These are phyloP conservation scores for Ateles fusciceps DNA, from an alignment of 2,797 vertebrate genomes.

Conservation along the genomic window DNA sequence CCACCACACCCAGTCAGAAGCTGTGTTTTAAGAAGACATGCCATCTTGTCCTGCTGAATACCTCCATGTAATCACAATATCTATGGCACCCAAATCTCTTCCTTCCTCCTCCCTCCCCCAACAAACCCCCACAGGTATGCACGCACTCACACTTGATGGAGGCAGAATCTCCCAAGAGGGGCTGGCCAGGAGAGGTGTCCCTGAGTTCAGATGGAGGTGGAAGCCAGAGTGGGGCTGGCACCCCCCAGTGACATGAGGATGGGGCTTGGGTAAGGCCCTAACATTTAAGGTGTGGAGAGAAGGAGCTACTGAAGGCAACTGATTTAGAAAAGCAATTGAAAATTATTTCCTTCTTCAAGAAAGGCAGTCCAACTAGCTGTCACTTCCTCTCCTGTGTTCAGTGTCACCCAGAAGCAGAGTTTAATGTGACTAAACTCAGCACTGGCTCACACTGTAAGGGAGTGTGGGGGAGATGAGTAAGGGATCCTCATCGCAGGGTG, in stretches of 20 bases:
- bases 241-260: not conserved
- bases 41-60: not conserved
- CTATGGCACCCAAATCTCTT: not conserved
- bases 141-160: rapidly evolving
- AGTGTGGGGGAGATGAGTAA: not conserved
- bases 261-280: not conserved
- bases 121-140: not conserved
- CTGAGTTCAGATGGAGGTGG: not conserved
- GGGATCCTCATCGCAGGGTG: not conserved
- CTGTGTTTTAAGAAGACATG: not conserved
- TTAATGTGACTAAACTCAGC: not conserved
- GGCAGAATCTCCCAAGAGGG: not conserved
- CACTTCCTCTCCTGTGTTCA: not conserved
- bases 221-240: not conserved
- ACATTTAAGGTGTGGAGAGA: not conserved
- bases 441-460: not conserved
- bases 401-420: not conserved
- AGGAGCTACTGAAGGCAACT: not conserved
- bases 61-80: not conserved
- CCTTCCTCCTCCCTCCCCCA: not conserved
- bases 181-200: not conserved
- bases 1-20: not conserved
- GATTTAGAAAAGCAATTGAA: not conserved
- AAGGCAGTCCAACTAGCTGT: not conserved
- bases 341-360: not conserved